Conservation (phyloP, 1,140 invertebrate species). For the Drosophila ercepeae region DNA sequence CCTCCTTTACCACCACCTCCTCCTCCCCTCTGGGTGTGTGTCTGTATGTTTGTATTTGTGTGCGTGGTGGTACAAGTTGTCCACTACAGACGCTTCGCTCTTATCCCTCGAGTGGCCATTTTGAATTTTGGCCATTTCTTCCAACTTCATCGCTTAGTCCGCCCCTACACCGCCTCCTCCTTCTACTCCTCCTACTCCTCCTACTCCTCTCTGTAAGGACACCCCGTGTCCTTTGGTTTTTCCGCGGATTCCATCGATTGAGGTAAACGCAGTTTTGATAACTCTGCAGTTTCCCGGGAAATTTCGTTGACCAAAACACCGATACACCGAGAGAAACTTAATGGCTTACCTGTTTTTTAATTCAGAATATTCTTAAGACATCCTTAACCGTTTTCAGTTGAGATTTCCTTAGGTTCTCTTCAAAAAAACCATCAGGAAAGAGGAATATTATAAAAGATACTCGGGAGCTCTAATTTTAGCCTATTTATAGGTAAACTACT, state of each 20-base stretch:
- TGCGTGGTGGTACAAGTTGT: conserved; percentile 29
- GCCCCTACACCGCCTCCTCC: background rate
- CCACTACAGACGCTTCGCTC: conserved; percentile 32
- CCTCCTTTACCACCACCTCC: background rate
- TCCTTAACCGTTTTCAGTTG: no score
- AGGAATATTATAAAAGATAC: background rate
- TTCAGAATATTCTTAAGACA: no score
- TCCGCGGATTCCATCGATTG: conserved; percentile 18
- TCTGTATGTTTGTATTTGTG: background rate
- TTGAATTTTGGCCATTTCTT: conserved; percentile 53
- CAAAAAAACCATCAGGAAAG: background rate
- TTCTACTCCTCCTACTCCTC: background rate
- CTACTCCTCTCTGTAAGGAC: background rate
- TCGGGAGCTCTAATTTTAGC: background rate
- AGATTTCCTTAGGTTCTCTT: no score
- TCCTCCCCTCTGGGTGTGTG: background rate
- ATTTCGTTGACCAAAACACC: conserved; percentile 6
- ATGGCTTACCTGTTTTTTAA: background rate
- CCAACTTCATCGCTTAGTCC: conserved; percentile 11
- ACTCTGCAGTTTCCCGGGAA: background rate
- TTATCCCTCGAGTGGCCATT: conserved; percentile 64
- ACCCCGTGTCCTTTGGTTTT: background rate
- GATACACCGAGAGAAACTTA: background rate
- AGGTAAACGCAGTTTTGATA: conserved; percentile 19
- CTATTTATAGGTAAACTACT: background rate